Evolutionary conservation across 2,888 invertebrate genomes (phyloP), one percentile per base, ranked within the genome.

Genomic region (Melanostoma mellinum): DNA sequence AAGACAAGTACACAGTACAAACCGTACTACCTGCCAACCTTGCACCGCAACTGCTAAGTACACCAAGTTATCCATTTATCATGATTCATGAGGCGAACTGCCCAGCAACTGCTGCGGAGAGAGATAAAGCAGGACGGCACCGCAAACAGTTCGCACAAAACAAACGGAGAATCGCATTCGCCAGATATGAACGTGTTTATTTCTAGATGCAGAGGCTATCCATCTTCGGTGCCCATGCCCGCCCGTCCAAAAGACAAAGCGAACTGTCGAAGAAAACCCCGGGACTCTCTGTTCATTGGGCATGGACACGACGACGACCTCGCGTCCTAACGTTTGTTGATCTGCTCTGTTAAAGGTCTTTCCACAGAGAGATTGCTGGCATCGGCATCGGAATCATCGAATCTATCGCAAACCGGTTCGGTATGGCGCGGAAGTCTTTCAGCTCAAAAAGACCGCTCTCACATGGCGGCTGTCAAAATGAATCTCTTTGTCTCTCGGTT

Each of bases 81-180:
- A 80, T 71, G 65, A 40, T 75, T 80, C 69, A 80, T 71, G 65
- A 40, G 42, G n/a, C 10, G 38, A 30, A 65, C 50, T 71, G 63
- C 42, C 63, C 60, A 48, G 40, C 60, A 67, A 73, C 44, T 53
- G 42, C 68, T 55, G 36, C 52, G 38, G 52, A 50, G 58, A 35
- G 40, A 68, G 68, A 68, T 65, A 78, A 72, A 78, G 44, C 69
- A 75, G 58, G 58, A 79, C 50, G 50, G 50, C 38, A 75, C 80
- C 79, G 58, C 79, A 79, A 81, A 72, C 53, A 76, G 65, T 81
- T 48, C 53, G 65, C 68, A 78, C 30, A 71, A 65, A 76, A 81
- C 80, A 71, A 76, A 71, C 60, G 76, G 60, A 77, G 52, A 76
- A 76, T 76, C 40, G 50, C 75, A 75, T 74, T 68, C 42, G 42